phyloP scores from a whole-genome alignment of 2,797 vertebrate species.

The Alectoris magna region DNA sequence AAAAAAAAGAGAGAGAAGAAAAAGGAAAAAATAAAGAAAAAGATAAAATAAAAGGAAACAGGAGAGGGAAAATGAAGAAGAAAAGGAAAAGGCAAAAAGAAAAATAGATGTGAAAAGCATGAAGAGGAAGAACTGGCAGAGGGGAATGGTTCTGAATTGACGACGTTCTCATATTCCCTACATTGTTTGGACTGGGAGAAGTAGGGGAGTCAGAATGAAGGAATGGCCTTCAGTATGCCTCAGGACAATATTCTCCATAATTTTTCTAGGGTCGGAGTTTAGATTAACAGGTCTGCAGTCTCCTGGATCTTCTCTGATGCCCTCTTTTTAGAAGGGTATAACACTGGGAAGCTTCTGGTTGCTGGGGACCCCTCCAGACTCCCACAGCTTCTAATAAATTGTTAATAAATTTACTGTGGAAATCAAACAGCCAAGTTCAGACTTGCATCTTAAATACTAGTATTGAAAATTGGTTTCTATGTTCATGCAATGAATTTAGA shows the following conservation, averaged over 20 bases:
- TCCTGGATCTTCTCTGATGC: not conserved
- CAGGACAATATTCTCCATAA: not conserved
- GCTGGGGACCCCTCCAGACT: not conserved
- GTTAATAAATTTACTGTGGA: not conserved
- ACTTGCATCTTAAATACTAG: not conserved
- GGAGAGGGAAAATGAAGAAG: too few species aligned
- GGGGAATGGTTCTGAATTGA: not conserved
- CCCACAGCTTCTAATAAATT: not conserved
- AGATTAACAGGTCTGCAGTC: not conserved
- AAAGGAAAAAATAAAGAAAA: too few species aligned
- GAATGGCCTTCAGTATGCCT: not conserved
- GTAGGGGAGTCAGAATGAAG: not conserved
- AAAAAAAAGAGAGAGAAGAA: too few species aligned
- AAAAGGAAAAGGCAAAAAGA: too few species aligned
- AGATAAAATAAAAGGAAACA: too few species aligned
- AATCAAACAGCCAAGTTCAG: not conserved
- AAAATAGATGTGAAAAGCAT: too few species aligned
- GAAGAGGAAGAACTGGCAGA: not conserved
- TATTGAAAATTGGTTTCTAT: not conserved
- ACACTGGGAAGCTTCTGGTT: not conserved
- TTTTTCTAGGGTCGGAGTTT: not conserved
- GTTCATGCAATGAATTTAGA: not conserved
- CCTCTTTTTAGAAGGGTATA: not conserved
- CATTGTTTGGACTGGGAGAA: accelerated
- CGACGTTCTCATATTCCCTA: not conserved